A percentile compares a stretch with the other conserved stretches of the same genome.
Evolutionary conservation across 2,888 invertebrate species (phyloP).

Genomic region (Nematopogon swammerdamellus): DNA sequence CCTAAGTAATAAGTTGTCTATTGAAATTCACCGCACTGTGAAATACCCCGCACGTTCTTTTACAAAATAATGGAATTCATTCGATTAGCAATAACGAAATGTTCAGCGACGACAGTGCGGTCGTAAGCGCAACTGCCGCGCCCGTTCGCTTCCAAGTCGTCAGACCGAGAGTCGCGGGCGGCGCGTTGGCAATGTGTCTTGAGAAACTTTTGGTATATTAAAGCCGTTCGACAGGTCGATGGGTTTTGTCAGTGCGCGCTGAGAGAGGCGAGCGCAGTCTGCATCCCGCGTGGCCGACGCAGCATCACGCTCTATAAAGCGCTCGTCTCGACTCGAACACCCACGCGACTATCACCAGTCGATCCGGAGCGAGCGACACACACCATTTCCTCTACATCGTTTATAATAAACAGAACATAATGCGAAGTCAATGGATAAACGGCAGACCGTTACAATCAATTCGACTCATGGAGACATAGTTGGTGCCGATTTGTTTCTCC

Average conservation of each 20-base stretch:
- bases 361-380: conserved; percentile 9
- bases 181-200: neutral
- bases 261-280: neutral
- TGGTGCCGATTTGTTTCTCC: no score
- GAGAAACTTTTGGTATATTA: neutral
- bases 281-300: neutral
- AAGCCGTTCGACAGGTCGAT: neutral
- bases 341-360: no score
- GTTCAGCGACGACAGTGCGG: no score
- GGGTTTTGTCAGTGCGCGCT: neutral
- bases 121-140: no score
- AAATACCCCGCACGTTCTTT: neutral
- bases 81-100: no score
- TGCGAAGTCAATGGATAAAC: neutral
- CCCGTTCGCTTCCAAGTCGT: no score
- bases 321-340: no score
- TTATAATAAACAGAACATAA: no score
- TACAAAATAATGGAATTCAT: no score
- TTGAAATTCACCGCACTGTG: neutral
- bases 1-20: neutral
- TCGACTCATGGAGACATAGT: neutral
- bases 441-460: neutral
- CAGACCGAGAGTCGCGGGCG: no score
- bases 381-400: no score
- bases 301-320: no score